A percentile compares a stretch with the other conserved stretches of the same genome.
These are phyloP conservation scores for Bubo scandiacus DNA, from an alignment of 2,113 vertebrate genomes.

Conservation along the genomic window DNA sequence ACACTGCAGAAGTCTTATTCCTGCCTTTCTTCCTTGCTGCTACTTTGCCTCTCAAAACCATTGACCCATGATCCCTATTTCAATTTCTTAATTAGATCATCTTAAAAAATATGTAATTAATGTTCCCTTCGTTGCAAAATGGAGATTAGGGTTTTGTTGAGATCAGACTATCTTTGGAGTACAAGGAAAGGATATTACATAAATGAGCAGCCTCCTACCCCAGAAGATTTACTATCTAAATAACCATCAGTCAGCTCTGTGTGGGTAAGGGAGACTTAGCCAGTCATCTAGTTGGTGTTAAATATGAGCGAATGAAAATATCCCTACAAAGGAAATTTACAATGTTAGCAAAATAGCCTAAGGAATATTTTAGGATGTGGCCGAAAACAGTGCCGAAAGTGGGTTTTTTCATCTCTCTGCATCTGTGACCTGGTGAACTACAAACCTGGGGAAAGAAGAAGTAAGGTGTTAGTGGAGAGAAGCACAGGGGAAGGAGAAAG, in stretches of 20 bases:
- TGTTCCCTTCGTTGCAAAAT: not conserved
- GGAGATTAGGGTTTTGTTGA: not conserved
- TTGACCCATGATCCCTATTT: not conserved
- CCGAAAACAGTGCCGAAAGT: not conserved
- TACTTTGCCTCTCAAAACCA: not conserved
- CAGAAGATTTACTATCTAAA: not conserved
- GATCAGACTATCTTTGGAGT: not conserved
- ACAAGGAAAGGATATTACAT: not conserved
- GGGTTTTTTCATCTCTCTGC: not conserved
- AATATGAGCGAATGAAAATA: not conserved
- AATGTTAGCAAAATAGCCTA: not conserved
- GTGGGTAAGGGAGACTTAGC: conserved; percentile 19
- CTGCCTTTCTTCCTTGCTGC: not conserved
- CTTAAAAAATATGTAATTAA: not conserved
- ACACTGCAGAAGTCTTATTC: not conserved
- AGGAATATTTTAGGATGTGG: not conserved
- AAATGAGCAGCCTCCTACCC: not conserved
- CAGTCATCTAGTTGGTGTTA: conserved; percentile 39
- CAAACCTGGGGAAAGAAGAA: not conserved
- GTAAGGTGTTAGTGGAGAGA: not conserved
- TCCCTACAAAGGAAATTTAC: not conserved
- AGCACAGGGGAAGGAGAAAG: not conserved
- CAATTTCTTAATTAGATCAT: not conserved
- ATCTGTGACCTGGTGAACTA: not conserved
- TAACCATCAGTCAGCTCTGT: not conserved